Percentiles rank a stretch among this genome's conserved stretches.
Evolutionary conservation across 2,113 vertebrate species (phyloP).

Genomic region (Tympanuchus pallidicinctus): DNA sequence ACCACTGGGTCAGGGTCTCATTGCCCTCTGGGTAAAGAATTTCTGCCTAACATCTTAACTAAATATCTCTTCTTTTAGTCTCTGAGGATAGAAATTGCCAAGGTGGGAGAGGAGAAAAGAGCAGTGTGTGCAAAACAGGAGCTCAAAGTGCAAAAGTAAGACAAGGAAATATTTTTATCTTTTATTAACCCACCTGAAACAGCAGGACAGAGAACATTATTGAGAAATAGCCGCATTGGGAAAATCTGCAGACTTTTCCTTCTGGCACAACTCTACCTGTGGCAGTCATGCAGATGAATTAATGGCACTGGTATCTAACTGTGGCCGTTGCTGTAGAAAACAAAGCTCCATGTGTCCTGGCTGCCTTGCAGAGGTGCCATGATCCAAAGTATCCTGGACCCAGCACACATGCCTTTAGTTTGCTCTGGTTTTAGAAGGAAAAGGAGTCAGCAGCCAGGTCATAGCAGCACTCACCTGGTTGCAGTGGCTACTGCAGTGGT

Average conservation of each 20-base stretch:
- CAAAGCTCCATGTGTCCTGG: conserved; percentile 21
- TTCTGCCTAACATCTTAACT: too few species aligned
- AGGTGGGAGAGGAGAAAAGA: not conserved
- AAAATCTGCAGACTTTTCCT: conserved; percentile 32
- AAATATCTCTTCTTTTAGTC: too few species aligned
- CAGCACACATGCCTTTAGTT: not conserved
- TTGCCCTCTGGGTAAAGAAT: too few species aligned
- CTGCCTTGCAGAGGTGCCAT: not conserved
- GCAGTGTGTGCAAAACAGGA: not conserved
- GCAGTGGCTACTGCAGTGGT: not conserved
- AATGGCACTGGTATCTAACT: not conserved
- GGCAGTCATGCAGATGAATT: conserved; percentile 20
- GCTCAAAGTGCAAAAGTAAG: not conserved
- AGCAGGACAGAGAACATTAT: conserved; percentile 19
- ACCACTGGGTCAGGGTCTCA: too few species aligned
- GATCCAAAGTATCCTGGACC: not conserved
- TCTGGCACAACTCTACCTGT: not conserved
- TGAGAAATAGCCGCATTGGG: conserved; percentile 10
- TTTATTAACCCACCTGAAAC: conserved; percentile 38
- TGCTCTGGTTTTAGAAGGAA: not conserved
- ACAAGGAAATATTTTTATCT: not conserved
- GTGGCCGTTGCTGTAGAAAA: not conserved
- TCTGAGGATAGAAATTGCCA: not conserved
- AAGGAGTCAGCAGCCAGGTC: not conserved
- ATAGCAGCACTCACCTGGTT: fast-evolving